Evolutionary conservation across 1,140 invertebrate species (phyloP), one percentile per base, ranked within the genome.

Genomic region (Augochlora pura): DNA sequence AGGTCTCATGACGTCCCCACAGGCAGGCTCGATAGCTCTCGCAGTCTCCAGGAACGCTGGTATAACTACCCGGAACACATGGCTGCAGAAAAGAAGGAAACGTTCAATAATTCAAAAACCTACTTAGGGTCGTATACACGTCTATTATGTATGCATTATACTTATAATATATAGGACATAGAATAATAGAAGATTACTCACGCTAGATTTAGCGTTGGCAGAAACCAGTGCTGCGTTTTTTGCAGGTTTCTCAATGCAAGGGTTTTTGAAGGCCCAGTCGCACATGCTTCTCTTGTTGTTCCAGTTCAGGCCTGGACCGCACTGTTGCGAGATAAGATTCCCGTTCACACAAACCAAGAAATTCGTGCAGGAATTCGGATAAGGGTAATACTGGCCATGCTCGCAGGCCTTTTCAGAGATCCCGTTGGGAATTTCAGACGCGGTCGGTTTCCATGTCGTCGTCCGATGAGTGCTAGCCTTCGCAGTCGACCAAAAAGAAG

Each of bases 1-100:
- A 96, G 49, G 94, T 92, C 87, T 97, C 94, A 23, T 95, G 95
- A 84, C 95, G 95, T 25, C 96, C 96, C 94, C 96, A 97, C 4
- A 97, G 91, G 88, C 97, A 98, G 38, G 96, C 94, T 66, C 95
- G 93, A 87, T 97, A 98, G 72, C 95, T 94, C 1, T 93, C 93
- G 83, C 97, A 98, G 84, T 97, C 95, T 0, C 94, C 94, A 9
- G 95, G 94, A 68, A 95, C 94, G 3, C 92, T 84, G 0, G 94
- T 93, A 84, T 95, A 96, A 59, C 94, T 91, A 16, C 96, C 96
- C n/a, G 94, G 93, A 32, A 94, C 90, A 86, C 96, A 97, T 0
- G 90, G 80, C 91, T 93, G 68, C 23, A 88, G 80, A 16, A 67
- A 81, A 63, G 60, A 63, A 39, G 69, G n/a, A 16, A 64, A 23